Evolutionary conservation across 2,797 vertebrate genomes (phyloP).

Genomic region (Pyrocephalus nanus): DNA sequence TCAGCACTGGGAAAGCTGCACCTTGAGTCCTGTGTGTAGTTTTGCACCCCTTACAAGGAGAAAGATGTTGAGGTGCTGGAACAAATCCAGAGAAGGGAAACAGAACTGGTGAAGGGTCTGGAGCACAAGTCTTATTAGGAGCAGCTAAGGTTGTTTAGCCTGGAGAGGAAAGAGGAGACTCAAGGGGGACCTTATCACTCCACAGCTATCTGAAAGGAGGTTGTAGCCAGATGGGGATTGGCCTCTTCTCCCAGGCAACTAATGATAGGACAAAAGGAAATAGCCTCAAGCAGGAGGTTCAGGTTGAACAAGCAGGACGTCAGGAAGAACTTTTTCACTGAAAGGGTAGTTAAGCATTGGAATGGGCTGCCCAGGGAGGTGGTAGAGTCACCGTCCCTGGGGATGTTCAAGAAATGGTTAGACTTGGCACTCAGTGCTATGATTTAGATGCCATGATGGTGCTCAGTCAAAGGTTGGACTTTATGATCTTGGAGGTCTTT

Average conservation of each 20-base stretch:
- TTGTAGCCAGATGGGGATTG: neutral
- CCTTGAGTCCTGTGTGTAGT: neutral
- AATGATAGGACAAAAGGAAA: neutral
- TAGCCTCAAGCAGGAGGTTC: neutral
- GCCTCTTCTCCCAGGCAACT: accelerated
- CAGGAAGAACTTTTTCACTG: neutral
- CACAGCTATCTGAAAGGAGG: neutral
- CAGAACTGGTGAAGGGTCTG: neutral
- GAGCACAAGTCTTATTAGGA: neutral
- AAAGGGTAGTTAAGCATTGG: neutral
- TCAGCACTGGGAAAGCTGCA: neutral
- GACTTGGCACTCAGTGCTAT: neutral
- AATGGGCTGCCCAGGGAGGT: neutral
- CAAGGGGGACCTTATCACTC: too few relatives aligned
- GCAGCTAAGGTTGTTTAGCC: neutral
- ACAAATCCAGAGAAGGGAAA: neutral
- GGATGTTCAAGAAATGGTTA: accelerated
- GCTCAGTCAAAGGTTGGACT: neutral
- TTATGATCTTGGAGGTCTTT: neutral
- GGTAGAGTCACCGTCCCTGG: neutral
- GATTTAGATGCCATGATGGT: neutral
- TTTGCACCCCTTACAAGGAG: neutral
- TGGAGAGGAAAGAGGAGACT: neutral
- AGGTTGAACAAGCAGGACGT: neutral
- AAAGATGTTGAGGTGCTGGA: neutral